Evolutionary conservation across 2,797 vertebrate genomes (phyloP), one percentile per base, ranked within the genome.

Genomic region (Manis crassicaudata): DNA sequence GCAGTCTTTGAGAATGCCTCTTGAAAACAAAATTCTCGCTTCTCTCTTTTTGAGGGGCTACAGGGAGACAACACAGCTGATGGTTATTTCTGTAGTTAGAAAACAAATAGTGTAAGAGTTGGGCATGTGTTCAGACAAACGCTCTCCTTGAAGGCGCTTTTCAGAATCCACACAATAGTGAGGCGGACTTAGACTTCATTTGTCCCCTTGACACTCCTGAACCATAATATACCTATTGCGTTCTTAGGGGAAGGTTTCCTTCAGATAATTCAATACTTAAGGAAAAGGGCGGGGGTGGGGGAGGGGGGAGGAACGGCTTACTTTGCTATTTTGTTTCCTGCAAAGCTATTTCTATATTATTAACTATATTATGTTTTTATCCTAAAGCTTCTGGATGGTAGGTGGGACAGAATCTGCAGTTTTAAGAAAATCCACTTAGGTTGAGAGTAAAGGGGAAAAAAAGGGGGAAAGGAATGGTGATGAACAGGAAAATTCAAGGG

Each of bases 41-140:
- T 77, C 70, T 90, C 50, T 40, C 60, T 89, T 86, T 93, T 72
- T 43, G 54, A 68, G 76, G 67, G 73, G 80, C 67, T 46, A 86
- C 9, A 1, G 73, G 7, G 68, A 95, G 50, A 63, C 54, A 77
- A 70, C 92, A 89, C 93, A 95, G 92, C 76, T 86, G 95, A 77
- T 11, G 54, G 94, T 97, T 91, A 90, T 27, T 97, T 91, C 67
- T 94, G 79, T 27, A 95, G 62, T 21, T 86, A 88, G 56, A 92
- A 90, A 97, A 93, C 14, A 96, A 82, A 88, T 40, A 96, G n/a
- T 0, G 68, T 50, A 43, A 46, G 52, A 90, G 37, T 7, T 21
- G 86, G 13, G n/a, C 37, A 75, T 62, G 27, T 40, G 68, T 56
- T 18, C 1, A 85, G 87, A 96, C 62, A 77, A 97, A 10, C 0